Percentiles rank a stretch among this genome's conserved stretches.
phyloP scores from a whole-genome alignment of 2,113 vertebrate genomes.

The Cinclus mexicanus region DNA sequence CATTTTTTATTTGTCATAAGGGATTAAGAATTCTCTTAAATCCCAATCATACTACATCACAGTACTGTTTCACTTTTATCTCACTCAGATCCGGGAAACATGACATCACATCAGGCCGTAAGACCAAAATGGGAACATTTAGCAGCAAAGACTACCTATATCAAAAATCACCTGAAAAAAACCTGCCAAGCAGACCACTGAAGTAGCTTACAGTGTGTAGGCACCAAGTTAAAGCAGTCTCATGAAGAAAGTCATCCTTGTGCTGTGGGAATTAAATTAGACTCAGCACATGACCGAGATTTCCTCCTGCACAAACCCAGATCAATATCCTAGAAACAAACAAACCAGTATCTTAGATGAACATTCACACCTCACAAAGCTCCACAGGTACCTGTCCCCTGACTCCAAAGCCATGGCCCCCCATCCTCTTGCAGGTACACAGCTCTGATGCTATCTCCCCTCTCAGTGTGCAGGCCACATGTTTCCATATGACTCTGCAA shows the following conservation, averaged over 20 bases:
- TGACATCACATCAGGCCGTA: neutral
- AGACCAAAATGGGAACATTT: neutral
- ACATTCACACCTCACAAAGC: neutral
- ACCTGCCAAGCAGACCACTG: neutral
- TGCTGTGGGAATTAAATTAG: neutral
- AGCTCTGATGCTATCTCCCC: neutral
- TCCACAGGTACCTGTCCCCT: rapidly evolving
- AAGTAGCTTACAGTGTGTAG: neutral
- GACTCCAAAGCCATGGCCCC: neutral
- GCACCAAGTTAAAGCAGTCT: neutral
- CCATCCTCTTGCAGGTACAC: neutral
- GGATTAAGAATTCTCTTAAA: neutral
- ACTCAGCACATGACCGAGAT: neutral
- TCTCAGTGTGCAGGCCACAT: rapidly evolving
- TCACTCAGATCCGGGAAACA: neutral
- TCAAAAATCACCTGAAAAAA: neutral
- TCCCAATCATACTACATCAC: neutral
- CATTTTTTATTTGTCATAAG: neutral
- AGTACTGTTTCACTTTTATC: neutral
- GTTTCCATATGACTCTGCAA: neutral
- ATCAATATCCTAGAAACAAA: neutral
- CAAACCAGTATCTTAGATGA: neutral
- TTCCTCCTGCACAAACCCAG: neutral
- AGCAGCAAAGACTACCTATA: neutral
- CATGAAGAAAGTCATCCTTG: neutral